A percentile compares a stretch with the other conserved stretches of the same genome.
These are phyloP conservation scores for Ciconia stormi DNA, from an alignment of 2,113 vertebrate species.

Conservation along the genomic window DNA sequence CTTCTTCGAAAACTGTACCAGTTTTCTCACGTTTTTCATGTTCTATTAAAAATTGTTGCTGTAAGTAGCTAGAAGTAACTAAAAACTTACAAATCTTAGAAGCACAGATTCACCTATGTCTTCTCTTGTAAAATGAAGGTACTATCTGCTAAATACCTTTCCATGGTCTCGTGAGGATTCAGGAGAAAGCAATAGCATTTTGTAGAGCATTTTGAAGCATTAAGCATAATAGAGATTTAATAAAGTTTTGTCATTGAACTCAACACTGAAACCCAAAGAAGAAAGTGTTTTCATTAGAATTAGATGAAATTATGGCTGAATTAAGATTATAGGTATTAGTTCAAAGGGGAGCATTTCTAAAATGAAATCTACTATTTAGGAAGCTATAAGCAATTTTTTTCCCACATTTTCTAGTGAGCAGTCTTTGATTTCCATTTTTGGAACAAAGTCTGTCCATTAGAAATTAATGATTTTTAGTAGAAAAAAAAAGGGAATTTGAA, in stretches of 20 bases:
- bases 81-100: neutral
- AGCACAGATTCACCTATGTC: neutral
- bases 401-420: rapidly evolving
- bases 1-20: neutral
- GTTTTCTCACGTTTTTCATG: neutral
- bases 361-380: neutral
- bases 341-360: neutral
- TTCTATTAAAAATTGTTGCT: neutral
- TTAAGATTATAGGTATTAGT: neutral
- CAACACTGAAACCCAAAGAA: neutral
- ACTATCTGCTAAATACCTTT: neutral
- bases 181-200: neutral
- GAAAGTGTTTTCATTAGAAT: neutral
- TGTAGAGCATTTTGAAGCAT: neutral
- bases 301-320: neutral
- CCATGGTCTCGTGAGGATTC: rapidly evolving
- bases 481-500: neutral
- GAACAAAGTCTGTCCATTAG: neutral
- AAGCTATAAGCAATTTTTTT: neutral
- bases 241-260: neutral
- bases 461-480: neutral
- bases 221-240: neutral
- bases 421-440: neutral
- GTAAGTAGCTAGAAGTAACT: neutral
- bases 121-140: neutral